These are phyloP conservation scores for Chauna torquata DNA, from an alignment of 2,113 vertebrate species.

Conservation along the genomic window DNA sequence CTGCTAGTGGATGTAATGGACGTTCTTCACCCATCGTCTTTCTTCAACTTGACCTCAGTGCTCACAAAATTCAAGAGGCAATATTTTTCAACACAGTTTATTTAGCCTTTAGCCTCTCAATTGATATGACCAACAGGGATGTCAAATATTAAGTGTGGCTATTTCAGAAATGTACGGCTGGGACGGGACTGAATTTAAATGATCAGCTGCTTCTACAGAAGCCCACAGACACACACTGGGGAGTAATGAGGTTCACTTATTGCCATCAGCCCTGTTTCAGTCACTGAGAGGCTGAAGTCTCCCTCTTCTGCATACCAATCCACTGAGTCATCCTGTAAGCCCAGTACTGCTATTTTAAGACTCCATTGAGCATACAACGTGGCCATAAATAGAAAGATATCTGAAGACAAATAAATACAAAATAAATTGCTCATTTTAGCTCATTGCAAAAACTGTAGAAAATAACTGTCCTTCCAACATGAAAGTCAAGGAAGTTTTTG, in stretches of 20 bases:
- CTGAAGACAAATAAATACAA: constrained; percentile 65
- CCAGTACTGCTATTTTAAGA: constrained; percentile 39
- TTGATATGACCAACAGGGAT: background rate
- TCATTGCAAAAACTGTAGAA: constrained; percentile 27
- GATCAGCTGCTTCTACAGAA: background rate
- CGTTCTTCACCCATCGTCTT: background rate
- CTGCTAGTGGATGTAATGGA: background rate
- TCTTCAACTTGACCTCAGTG: background rate
- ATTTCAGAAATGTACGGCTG: background rate
- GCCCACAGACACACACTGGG: background rate
- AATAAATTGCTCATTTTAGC: constrained; percentile 61
- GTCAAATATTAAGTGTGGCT: background rate
- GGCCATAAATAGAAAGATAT: constrained; percentile 65
- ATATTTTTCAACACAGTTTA: background rate
- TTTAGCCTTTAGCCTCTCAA: background rate
- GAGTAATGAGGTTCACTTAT: rapidly evolving
- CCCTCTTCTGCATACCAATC: background rate
- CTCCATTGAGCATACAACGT: background rate
- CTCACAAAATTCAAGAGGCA: background rate
- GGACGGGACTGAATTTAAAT: background rate
- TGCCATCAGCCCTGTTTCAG: background rate
- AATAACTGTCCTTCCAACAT: constrained; percentile 37
- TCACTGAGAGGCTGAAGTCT: rapidly evolving
- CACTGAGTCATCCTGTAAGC: constrained; percentile 35
- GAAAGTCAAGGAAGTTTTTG: constrained; percentile 53